These are phyloP conservation scores for Pongo pygmaeus DNA, from an alignment of 2,113 vertebrate species.

Conservation along the genomic window DNA sequence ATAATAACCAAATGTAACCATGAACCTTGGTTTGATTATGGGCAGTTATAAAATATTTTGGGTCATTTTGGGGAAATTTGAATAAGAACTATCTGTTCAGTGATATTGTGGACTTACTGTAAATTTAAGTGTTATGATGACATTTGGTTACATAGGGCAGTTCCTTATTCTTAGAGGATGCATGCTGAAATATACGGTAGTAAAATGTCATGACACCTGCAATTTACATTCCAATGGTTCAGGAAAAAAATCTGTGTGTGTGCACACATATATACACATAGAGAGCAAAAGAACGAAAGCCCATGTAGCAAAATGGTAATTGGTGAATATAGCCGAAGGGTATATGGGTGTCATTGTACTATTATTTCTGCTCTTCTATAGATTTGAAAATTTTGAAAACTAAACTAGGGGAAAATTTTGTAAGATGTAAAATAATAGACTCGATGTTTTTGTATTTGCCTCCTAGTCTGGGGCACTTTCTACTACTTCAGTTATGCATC, in stretches of 20 bases:
- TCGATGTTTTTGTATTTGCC: neutral
- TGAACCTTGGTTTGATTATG: neutral
- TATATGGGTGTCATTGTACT: neutral
- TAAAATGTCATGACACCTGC: neutral
- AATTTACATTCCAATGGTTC: neutral
- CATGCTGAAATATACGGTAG: neutral
- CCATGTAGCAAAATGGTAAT: neutral
- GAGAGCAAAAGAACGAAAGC: neutral
- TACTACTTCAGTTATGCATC: neutral
- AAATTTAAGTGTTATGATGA: neutral
- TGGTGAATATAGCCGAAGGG: neutral
- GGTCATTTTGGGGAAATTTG: neutral
- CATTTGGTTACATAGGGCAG: neutral
- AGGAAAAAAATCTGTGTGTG: neutral
- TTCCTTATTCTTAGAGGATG: neutral
- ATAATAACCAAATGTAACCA: neutral
- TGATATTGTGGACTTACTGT: neutral
- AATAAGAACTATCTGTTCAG: neutral
- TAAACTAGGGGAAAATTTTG: neutral
- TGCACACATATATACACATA: neutral
- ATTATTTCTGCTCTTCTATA: neutral
- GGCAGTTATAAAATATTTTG: neutral
- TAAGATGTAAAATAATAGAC: neutral
- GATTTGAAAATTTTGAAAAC: slow-evolving; percentile 33
- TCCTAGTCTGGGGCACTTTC: neutral